Percentiles rank a stretch among this genome's conserved stretches.
Conservation (phyloP, 2,797 vertebrate species). For the Pseudocheirus occidentalis region DNA sequence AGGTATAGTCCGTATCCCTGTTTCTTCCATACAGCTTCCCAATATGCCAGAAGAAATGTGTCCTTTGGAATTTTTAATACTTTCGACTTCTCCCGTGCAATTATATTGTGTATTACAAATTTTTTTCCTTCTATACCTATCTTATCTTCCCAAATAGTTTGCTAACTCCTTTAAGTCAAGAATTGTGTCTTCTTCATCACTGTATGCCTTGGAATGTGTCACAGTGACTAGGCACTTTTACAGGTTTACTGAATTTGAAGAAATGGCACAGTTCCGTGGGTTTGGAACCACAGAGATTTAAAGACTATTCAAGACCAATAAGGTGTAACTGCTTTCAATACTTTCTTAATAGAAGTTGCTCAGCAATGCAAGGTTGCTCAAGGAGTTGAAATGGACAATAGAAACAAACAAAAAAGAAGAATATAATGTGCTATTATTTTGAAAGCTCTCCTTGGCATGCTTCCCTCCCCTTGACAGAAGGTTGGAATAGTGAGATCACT, state of each 20-base stretch:
- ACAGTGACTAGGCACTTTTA: background rate
- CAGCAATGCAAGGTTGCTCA: constrained; percentile 39
- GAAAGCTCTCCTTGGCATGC: constrained; percentile 55
- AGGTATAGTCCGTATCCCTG: background rate
- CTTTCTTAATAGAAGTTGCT: constrained; percentile 27
- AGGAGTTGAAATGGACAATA: constrained; percentile 37
- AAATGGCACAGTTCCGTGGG: background rate
- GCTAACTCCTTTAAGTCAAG: background rate
- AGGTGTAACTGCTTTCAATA: background rate
- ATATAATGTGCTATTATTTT: constrained; percentile 56
- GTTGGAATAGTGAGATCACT: background rate
- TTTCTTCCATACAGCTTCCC: background rate
- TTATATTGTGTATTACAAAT: background rate
- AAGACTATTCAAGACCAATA: background rate
- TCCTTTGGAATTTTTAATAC: background rate
- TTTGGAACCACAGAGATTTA: background rate
- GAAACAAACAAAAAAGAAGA: constrained; percentile 49
- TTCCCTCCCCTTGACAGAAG: background rate
- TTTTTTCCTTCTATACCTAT: background rate
- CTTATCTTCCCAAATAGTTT: background rate
- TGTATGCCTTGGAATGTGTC: background rate
- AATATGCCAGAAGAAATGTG: background rate
- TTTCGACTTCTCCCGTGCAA: background rate
- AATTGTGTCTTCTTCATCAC: background rate
- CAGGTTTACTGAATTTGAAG: background rate